A percentile compares a stretch with the other conserved stretches of the same genome.
Evolutionary conservation across 1,140 invertebrate genomes (phyloP).

Genomic region (Drosophila pachea): DNA sequence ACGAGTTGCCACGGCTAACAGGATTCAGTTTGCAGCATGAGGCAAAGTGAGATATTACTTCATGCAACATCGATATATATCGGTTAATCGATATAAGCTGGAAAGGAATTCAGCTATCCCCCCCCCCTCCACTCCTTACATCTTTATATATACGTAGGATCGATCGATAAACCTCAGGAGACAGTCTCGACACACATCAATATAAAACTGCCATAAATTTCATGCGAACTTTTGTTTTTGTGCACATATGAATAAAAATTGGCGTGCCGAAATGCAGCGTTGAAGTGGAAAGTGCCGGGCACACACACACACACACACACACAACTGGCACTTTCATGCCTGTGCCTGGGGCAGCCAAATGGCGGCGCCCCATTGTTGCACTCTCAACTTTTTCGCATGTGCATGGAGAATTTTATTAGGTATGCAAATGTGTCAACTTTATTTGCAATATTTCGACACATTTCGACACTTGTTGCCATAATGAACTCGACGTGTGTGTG

Average conservation of each 20-base stretch:
- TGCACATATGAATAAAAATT: conserved; percentile 58
- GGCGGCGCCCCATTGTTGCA: conserved; percentile 39
- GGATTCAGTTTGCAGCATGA: too few relatives aligned
- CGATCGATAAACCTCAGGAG: conserved; percentile 49
- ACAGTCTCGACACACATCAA: conserved; percentile 65
- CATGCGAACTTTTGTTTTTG: conserved; percentile 51
- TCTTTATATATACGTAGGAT: background rate
- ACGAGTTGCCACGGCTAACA: background rate
- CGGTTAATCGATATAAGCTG: background rate
- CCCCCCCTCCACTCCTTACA: conserved; percentile 1
- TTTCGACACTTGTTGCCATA: conserved; percentile 75
- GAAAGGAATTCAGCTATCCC: too few relatives aligned
- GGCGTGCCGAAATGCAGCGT: conserved; percentile 61
- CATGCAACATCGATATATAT: background rate
- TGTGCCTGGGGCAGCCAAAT: conserved; percentile 20
- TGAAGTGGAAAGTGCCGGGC: conserved; percentile 54
- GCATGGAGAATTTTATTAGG: conserved; percentile 71
- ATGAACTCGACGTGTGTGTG: conserved; percentile 46
- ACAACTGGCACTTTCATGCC: conserved; percentile 39
- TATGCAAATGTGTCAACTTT: conserved; percentile 78
- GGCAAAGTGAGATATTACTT: too few relatives aligned
- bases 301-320: conserved; percentile 30
- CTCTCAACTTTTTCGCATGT: conserved; percentile 40
- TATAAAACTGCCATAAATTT: conserved; percentile 77
- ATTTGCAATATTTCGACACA: conserved; percentile 71